phyloP scores from a whole-genome alignment of 2,113 vertebrate genomes.

The Daboia siamensis region DNA sequence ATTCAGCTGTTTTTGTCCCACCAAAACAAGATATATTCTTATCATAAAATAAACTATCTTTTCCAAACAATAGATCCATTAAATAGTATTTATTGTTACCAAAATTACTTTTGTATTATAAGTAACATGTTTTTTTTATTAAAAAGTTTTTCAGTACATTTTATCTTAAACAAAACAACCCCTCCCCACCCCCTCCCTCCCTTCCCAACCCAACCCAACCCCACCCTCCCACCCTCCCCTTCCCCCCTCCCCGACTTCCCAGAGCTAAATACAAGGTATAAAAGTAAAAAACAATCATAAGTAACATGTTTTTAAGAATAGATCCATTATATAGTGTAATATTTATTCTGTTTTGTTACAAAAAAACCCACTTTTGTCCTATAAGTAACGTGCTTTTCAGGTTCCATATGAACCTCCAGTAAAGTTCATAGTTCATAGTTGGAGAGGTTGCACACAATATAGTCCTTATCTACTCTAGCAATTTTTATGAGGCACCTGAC shows the following conservation, averaged over 20 bases:
- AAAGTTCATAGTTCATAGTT: background rate
- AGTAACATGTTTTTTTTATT: too few species aligned
- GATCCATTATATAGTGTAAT: background rate
- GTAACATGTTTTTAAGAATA: background rate
- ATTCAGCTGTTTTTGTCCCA: slow-evolving; percentile 2
- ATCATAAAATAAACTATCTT: background rate
- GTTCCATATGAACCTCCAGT: background rate
- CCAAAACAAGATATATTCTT: background rate
- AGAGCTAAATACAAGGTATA: too few species aligned
- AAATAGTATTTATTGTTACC: background rate
- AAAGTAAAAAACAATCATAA: too few species aligned
- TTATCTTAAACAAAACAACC: too few species aligned
- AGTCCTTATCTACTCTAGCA: background rate
- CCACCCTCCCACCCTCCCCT: too few species aligned
- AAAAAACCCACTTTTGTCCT: background rate
- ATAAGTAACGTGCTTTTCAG: background rate
- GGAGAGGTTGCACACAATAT: background rate
- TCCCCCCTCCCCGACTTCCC: too few species aligned
- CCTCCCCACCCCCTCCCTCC: too few species aligned
- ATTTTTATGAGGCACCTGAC: background rate
- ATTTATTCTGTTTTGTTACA: background rate
- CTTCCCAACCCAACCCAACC: too few species aligned
- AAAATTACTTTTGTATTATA: background rate
- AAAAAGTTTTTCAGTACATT: too few species aligned
- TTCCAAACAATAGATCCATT: background rate